A percentile compares a stretch with the other conserved stretches of the same genome.
phyloP scores from a whole-genome alignment of 2,113 vertebrate genomes.

The Gymnocephalus cernua region DNA sequence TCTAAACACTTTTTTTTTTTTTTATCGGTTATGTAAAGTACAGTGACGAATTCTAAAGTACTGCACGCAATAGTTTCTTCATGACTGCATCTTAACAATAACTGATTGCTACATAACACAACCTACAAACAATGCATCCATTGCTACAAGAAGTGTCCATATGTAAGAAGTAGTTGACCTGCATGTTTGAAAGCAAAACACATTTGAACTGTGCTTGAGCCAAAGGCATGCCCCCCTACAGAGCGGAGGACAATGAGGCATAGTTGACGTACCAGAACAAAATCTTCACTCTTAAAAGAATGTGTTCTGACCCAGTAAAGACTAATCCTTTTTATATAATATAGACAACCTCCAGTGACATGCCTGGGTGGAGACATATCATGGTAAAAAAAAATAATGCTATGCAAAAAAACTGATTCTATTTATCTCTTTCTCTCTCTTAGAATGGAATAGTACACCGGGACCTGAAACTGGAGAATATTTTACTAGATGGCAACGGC shows the following conservation, averaged over 20 bases:
- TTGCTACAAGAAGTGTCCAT: constrained; percentile 2
- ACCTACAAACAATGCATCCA: constrained; percentile 7
- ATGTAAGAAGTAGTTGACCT: constrained; percentile 43
- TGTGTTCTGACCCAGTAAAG: constrained; percentile 50
- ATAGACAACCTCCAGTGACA: constrained; percentile 20
- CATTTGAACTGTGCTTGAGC: constrained; percentile 53
- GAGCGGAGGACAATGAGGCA: constrained; percentile 75
- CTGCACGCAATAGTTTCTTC: neutral
- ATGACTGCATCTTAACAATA: constrained; percentile 17
- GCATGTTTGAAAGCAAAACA: constrained; percentile 60
- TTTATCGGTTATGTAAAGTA: neutral
- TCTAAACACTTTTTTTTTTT: neutral
- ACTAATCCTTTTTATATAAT: constrained; percentile 51
- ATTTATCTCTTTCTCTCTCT: neutral
- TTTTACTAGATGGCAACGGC: constrained; percentile 91
- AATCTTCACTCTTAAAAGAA: constrained; percentile 53
- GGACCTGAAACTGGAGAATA: constrained; percentile 98
- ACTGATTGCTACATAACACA: neutral
- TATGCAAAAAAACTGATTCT: constrained; percentile 1
- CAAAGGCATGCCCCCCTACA: constrained; percentile 80
- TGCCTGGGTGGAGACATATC: neutral
- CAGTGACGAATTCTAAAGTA: neutral
- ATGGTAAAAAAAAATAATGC: constrained; percentile 21
- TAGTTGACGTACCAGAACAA: constrained; percentile 63
- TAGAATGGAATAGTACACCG: constrained; percentile 97